Evolutionary conservation across 2,113 vertebrate genomes (phyloP).

Genomic region (Maccullochella peelii): DNA sequence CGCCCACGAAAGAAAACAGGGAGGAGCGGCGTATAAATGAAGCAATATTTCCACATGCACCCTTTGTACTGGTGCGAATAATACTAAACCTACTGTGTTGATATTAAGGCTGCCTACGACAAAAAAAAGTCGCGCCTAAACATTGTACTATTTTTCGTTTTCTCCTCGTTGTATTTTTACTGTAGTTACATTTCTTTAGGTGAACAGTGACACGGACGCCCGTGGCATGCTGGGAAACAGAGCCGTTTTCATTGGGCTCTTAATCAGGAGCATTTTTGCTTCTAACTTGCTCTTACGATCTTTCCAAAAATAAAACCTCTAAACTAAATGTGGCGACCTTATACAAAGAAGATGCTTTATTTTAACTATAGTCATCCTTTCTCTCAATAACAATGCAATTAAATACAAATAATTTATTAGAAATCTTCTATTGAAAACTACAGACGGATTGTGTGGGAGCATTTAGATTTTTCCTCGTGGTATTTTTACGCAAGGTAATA

Average conservation of each 20-base stretch:
- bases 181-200: rapidly evolving
- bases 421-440: not conserved
- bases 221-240: constrained; percentile 57
- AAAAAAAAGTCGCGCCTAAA: rapidly evolving
- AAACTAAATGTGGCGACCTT: not conserved
- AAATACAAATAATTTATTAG: not conserved
- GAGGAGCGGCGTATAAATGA: rapidly evolving
- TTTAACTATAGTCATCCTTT: not conserved
- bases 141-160: rapidly evolving
- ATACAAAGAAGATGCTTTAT: not conserved
- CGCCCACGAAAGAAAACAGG: not conserved
- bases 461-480: not conserved
- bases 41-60: rapidly evolving
- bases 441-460: not conserved
- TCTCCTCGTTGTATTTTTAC: rapidly evolving
- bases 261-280: not conserved
- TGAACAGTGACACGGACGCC: no score
- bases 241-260: not conserved
- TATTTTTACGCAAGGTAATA: not conserved
- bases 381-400: not conserved
- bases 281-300: no score
- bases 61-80: not conserved
- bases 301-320: no score
- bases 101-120: rapidly evolving
- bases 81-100: rapidly evolving